Evolutionary conservation across 2,888 invertebrate genomes (phyloP).

Genomic region (Rhimphoctona megacephalus): DNA sequence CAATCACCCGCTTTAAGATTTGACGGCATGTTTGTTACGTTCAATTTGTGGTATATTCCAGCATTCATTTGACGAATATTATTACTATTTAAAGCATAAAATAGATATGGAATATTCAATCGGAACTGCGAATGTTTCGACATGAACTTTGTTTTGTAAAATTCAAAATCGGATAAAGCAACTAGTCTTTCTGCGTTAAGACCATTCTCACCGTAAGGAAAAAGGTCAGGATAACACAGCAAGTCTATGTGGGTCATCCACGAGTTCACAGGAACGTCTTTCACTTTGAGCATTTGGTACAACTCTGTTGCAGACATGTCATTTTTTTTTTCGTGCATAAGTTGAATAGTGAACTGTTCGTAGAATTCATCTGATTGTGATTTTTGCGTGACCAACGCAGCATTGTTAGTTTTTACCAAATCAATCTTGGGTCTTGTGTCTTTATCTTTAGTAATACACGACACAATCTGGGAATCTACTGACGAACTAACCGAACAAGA

Average conservation of each 20-base stretch:
- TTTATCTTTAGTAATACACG: slow-evolving; percentile 3
- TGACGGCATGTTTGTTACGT: slow-evolving; percentile 58
- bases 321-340: slow-evolving; percentile 68
- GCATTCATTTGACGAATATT: slow-evolving; percentile 72
- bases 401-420: background rate
- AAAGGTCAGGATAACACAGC: slow-evolving; percentile 65
- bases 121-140: slow-evolving; percentile 74
- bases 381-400: slow-evolving; percentile 62
- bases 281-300: slow-evolving; percentile 68
- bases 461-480: background rate
- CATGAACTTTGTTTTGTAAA: slow-evolving; percentile 71
- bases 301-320: slow-evolving; percentile 52
- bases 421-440: background rate
- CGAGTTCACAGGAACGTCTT: slow-evolving; percentile 67
- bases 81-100: slow-evolving; percentile 72
- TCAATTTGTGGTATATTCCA: slow-evolving; percentile 70
- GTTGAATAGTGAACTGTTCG: slow-evolving; percentile 66
- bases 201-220: slow-evolving; percentile 59
- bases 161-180: slow-evolving; percentile 68
- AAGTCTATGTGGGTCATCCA: slow-evolving; percentile 64
- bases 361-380: slow-evolving; percentile 61
- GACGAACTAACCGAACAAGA: background rate
- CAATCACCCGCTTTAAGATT: slow-evolving; percentile 42
- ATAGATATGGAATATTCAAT: slow-evolving; percentile 73
- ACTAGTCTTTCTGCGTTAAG: slow-evolving; percentile 60